A percentile compares a stretch with the other conserved stretches of the same genome.
These are phyloP conservation scores for Cassiopea xamachana DNA, from an alignment of 30 jellyfish, hydroid and myxozoan genomes.

Conservation along the genomic window DNA sequence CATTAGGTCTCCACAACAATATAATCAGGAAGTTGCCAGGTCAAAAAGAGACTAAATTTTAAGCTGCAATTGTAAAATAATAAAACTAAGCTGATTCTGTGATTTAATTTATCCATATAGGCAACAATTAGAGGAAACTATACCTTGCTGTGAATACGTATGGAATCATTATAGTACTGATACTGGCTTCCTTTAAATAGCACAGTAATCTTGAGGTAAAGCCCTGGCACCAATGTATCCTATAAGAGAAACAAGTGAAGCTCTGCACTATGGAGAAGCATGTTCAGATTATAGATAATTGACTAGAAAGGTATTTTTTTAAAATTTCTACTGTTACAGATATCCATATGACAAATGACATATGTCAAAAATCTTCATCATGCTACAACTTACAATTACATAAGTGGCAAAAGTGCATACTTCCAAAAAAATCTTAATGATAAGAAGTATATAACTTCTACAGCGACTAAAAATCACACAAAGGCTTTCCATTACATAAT, in stretches of 20 bases:
- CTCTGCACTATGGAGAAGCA: neutral
- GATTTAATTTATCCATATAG: neutral
- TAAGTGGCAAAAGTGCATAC: too few species aligned
- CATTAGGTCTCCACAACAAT: too few species aligned
- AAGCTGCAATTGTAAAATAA: neutral
- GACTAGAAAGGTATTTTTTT: neutral
- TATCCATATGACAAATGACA: too few species aligned
- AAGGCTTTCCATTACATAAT: too few species aligned
- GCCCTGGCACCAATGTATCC: conserved; percentile 96
- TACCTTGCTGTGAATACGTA: conserved; percentile 81
- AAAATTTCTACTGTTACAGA: too few species aligned
- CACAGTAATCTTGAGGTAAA: conserved; percentile 77
- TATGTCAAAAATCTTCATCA: too few species aligned
- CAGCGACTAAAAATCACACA: too few species aligned
- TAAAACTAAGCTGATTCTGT: neutral
- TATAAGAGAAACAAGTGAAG: neutral
- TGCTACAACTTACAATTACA: too few species aligned
- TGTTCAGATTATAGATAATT: neutral
- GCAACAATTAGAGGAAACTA: neutral
- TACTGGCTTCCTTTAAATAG: conserved; percentile 77
- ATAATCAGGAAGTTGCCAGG: too few species aligned
- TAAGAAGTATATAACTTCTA: too few species aligned
- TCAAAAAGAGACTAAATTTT: too few species aligned
- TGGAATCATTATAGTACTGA: conserved; percentile 74
- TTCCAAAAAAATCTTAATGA: too few species aligned